A percentile compares a stretch with the other conserved stretches of the same genome.
Evolutionary conservation across 35 echinoderm and acorn worm genomes (phyloP).

Genomic region (Heliocidaris tuberculata): DNA sequence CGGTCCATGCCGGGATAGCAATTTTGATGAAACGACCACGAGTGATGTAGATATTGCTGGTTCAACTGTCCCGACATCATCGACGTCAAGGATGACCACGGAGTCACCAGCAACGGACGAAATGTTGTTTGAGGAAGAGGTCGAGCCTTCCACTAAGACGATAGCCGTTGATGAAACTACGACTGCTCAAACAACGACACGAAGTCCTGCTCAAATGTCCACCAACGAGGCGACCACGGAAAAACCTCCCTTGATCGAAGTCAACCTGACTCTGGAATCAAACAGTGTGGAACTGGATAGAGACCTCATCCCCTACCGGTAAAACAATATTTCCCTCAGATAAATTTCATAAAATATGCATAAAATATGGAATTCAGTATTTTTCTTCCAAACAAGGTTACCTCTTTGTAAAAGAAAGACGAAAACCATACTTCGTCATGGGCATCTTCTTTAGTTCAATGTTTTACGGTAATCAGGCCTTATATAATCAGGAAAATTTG

Average conservation of each 20-base stretch:
- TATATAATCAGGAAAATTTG: too few relatives aligned
- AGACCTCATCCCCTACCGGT: constrained; percentile 12
- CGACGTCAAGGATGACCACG: neutral
- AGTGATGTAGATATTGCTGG: neutral
- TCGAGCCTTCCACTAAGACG: neutral
- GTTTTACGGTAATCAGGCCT: too few relatives aligned
- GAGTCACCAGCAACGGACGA: neutral
- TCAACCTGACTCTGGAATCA: neutral
- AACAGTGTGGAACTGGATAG: constrained; percentile 1
- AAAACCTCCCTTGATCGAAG: neutral
- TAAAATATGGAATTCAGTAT: too few relatives aligned
- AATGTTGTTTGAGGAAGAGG: neutral
- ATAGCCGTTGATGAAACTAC: neutral
- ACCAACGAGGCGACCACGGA: neutral
- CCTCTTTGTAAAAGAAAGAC: too few relatives aligned
- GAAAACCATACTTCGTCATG: too few relatives aligned
- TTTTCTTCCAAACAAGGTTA: too few relatives aligned
- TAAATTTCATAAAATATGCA: too few relatives aligned
- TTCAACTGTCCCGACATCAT: neutral
- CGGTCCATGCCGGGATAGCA: neutral
- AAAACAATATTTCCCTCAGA: neutral
- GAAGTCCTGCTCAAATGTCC: neutral
- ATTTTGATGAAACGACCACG: neutral
- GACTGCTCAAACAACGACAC: neutral
- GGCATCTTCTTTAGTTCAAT: too few relatives aligned